phyloP scores from a whole-genome alignment of 2,113 vertebrate genomes.

The Malurus elegans region DNA sequence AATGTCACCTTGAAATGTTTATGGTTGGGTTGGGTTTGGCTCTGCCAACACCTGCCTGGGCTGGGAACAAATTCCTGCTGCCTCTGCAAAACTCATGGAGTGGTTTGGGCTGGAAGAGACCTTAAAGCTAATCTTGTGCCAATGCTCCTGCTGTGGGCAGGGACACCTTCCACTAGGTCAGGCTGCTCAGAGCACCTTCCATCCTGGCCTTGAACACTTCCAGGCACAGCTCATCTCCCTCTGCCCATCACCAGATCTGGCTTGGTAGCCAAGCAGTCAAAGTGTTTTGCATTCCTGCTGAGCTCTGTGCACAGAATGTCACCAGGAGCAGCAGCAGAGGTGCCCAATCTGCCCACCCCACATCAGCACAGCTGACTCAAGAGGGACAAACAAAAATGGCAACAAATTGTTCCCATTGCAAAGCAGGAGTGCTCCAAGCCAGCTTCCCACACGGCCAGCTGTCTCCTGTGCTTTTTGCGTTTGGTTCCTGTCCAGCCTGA shows the following conservation, averaged over 20 bases:
- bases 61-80: background rate
- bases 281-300: background rate
- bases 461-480: background rate
- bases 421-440: background rate
- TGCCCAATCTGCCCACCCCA: background rate
- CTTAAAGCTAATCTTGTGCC: background rate
- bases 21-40: background rate
- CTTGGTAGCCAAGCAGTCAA: rapidly evolving
- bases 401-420: background rate
- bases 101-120: background rate
- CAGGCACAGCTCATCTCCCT: background rate
- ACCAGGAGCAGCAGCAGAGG: rapidly evolving
- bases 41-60: background rate
- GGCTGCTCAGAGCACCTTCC: background rate
- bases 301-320: rapidly evolving
- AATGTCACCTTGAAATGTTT: background rate
- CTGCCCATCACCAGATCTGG: background rate
- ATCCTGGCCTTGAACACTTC: background rate
- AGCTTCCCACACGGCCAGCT: background rate
- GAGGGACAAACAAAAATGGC: background rate
- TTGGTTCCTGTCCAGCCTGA: background rate
- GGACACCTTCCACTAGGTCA: background rate
- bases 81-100: background rate
- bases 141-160: background rate
- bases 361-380: rapidly evolving